Conservation (phyloP, 2,797 vertebrate genomes). For the Hoplostethus atlanticus region DNA sequence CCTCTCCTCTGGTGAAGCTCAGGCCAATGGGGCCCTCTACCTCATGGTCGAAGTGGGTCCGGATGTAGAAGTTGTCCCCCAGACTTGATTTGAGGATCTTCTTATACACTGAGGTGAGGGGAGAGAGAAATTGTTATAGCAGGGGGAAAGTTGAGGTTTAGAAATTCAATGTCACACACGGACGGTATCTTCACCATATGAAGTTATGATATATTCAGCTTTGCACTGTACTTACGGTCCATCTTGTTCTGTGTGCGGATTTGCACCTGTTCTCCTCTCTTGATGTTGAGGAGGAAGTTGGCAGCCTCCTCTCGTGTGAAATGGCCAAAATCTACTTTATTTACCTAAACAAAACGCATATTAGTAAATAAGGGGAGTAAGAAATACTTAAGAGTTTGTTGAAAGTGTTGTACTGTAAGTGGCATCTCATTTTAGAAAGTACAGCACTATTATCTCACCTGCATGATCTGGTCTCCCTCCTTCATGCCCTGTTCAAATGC, state of each 20-base stretch:
- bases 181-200: background rate
- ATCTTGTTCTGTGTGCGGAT: slow-evolving; percentile 91
- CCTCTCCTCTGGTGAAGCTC: slow-evolving; percentile 92
- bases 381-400: too few species aligned
- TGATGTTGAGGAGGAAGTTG: slow-evolving; percentile 89
- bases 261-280: slow-evolving; percentile 81
- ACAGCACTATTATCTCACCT: slow-evolving; percentile 80
- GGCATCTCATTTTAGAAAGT: background rate
- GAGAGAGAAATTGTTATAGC: background rate
- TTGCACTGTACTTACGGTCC: slow-evolving; percentile 88
- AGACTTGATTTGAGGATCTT: slow-evolving; percentile 91
- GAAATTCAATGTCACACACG: background rate
- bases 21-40: slow-evolving; percentile 84
- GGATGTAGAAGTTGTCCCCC: slow-evolving; percentile 95
- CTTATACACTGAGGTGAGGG: slow-evolving; percentile 87
- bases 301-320: slow-evolving; percentile 95
- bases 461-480: slow-evolving; percentile 95
- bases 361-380: background rate
- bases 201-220: background rate
- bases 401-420: too few species aligned
- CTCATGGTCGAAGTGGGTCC: slow-evolving; percentile 95
- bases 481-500: slow-evolving; percentile 88
- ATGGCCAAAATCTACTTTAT: slow-evolving; percentile 88
- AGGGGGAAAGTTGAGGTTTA: background rate
- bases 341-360: slow-evolving; percentile 84